Base-by-base conservation (phyloP, 2,888 invertebrate species). In the Bellardia pandia region DNA sequence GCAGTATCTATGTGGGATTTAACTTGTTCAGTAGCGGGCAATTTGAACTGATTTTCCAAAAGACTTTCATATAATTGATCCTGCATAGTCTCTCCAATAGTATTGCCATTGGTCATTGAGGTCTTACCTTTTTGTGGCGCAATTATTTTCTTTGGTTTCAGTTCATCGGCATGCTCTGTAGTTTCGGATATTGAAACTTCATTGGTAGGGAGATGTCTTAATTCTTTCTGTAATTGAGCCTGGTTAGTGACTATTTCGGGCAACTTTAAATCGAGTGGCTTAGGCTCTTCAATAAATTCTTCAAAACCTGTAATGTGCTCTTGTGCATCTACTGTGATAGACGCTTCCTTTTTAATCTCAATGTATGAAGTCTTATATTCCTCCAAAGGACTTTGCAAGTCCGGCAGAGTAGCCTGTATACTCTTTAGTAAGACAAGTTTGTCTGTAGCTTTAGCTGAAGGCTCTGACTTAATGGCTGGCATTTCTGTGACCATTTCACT, bases 381-480 rank as follows among this genome's bases (percentile, higher is more conserved):
- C 2, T 94, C 93, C 93, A 96, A 96, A 75, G 96, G 96, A 80
- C 96, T 94, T 91, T 96, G 96, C 23, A 95, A 93, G 90, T 96
- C 96, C 4, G 95, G 95, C 40, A 95, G 94, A 74, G 94, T 95
- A 69, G 96, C 95, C 42, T 95, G 94, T 48, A 97, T 91, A 88
- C 95, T 94, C 87, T 95, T 94, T 60, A 94, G 94, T 42, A 95
- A 94, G n/a, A 93, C 92, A 30, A 94, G 92, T 62, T 92, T 91
- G 85, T 94, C 94, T 8, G 94, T 93, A 5, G 93, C 92, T 89
- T 91, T 84, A 37, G 79, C 77, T 14, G 77, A 11, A 13, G 72
- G 33, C 0, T 86, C 88, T 1, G 66, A 33, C 16, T 83, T 89
- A 40, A 80, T 14, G 2, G 81, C 13, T 8, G 85, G 82, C 9